Evolutionary conservation across 2,888 invertebrate species (phyloP), one percentile per base, ranked within the genome.

Genomic region (Ormyrus thymus): DNA sequence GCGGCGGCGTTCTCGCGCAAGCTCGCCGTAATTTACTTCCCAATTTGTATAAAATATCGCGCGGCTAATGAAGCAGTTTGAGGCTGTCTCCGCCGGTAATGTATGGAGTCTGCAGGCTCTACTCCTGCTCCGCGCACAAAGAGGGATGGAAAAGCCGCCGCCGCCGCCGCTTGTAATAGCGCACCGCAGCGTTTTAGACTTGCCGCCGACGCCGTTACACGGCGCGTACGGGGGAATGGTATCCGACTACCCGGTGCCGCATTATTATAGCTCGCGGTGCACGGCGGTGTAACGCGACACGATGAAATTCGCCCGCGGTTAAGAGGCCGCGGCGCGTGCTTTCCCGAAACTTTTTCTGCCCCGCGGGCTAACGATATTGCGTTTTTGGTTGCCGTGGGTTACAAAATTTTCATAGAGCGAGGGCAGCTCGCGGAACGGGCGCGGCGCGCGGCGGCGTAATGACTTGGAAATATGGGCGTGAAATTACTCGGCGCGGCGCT

Each of bases 11-110:
- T n/a, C n/a, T 5, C 56, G 13, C 59, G 53, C 71, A 48, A 62
- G 29, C 72, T 59, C 73, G 71, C 76, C 83, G 85, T 89, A 89
- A 89, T 88, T 88, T 87, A 89, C 85, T 86, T 86, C 84, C 87
- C 88, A 89, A 89, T 89, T 89, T 89, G 88, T 89, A 88, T 89
- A 88, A 88, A 89, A 89, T 89, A 89, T 89, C 86, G 86, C 85
- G 84, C 83, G 84, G 87, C 87, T 90, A 89, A 89, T 89, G 89
- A 89, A 89, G 89, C 88, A 89, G 89, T 90, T 90, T 89, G 89
- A 89, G 88, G 88, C 88, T 88, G 89, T 86, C 89, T 86, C 82
- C 84, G 82, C 82, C 81, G 84, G 71, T 89, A 89, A 89, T 86
- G 86, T 88, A 88, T 87, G 86, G 86, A 86, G 86, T 87, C 86